phyloP scores from a whole-genome alignment of 2,797 vertebrate genomes.

The Enteromius anoplus region DNA sequence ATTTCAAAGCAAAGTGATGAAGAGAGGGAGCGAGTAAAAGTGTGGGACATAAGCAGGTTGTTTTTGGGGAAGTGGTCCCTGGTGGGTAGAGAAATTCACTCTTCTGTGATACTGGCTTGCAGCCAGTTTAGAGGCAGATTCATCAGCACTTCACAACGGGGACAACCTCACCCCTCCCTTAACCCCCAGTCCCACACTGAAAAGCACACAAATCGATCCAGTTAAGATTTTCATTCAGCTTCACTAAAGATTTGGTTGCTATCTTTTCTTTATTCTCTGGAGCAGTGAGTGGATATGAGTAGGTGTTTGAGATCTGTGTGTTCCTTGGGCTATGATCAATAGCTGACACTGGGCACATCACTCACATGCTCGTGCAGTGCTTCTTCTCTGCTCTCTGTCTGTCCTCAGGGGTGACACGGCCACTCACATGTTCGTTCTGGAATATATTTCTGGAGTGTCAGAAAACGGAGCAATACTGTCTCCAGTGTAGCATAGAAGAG shows the following conservation, averaged over 20 bases:
- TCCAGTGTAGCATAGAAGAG: slow-evolving; percentile 6
- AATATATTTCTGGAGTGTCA: slow-evolving; percentile 33
- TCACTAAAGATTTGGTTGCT: slow-evolving; percentile 46
- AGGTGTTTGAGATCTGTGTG: slow-evolving; percentile 47
- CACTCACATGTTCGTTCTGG: slow-evolving; percentile 60
- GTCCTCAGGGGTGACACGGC: slow-evolving; percentile 42
- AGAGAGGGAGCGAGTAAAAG: slow-evolving; percentile 27
- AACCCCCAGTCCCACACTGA: slow-evolving; percentile 36
- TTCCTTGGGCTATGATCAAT: slow-evolving; percentile 69
- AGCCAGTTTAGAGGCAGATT: slow-evolving; percentile 53
- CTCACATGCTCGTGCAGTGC: slow-evolving; percentile 70
- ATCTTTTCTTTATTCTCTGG: slow-evolving; percentile 31
- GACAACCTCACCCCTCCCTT: background rate
- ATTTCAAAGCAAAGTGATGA: slow-evolving; percentile 25
- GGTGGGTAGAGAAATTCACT: slow-evolving; percentile 41
- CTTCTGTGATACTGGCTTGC: slow-evolving; percentile 42
- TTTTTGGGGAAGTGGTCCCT: slow-evolving; percentile 40
- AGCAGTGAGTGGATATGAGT: slow-evolving; percentile 36
- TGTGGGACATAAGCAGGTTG: slow-evolving; percentile 12
- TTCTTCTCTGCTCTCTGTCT: slow-evolving; percentile 61
- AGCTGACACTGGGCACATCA: slow-evolving; percentile 75
- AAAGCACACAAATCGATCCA: slow-evolving; percentile 58
- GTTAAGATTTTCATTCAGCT: slow-evolving; percentile 58
- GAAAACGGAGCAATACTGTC: slow-evolving; percentile 35
- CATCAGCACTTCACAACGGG: slow-evolving; percentile 30